phyloP scores from a whole-genome alignment of 1,140 invertebrate species.

The Trichonephila clavata region DNA sequence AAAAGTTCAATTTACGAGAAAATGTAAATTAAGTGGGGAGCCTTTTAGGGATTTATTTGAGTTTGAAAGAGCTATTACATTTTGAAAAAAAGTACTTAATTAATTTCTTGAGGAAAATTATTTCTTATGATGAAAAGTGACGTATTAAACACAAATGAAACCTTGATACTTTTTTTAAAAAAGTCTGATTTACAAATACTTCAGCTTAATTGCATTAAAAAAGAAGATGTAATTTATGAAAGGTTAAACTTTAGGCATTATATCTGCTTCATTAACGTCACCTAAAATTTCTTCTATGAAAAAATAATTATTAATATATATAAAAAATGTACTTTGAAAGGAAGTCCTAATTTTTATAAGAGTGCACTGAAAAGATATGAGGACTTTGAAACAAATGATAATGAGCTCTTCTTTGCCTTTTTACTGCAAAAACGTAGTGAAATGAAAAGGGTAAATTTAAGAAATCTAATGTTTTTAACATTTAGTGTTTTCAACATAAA shows the following conservation, averaged over 20 bases:
- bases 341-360: not conserved
- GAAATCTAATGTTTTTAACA: no score
- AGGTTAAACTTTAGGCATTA: not conserved
- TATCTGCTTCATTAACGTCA: not conserved
- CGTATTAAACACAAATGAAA: not conserved
- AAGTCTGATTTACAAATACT: not conserved
- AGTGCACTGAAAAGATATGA: no score
- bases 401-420: no score
- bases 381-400: no score
- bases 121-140: not conserved
- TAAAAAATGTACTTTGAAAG: not conserved
- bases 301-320: not conserved
- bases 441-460: not conserved
- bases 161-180: not conserved
- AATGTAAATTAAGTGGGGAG: constrained; percentile 10
- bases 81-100: constrained; percentile 8
- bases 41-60: constrained; percentile 16
- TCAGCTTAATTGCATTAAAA: not conserved
- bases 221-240: not conserved
- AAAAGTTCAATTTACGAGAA: constrained; percentile 44
- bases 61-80: constrained; percentile 11
- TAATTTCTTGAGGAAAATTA: constrained; percentile 6
- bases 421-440: not conserved
- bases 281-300: not conserved
- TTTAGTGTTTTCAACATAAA: no score